A percentile compares a stretch with the other conserved stretches of the same genome.
Conservation (phyloP, 2,888 invertebrate species). For the Malthinus seriepunctatus region DNA sequence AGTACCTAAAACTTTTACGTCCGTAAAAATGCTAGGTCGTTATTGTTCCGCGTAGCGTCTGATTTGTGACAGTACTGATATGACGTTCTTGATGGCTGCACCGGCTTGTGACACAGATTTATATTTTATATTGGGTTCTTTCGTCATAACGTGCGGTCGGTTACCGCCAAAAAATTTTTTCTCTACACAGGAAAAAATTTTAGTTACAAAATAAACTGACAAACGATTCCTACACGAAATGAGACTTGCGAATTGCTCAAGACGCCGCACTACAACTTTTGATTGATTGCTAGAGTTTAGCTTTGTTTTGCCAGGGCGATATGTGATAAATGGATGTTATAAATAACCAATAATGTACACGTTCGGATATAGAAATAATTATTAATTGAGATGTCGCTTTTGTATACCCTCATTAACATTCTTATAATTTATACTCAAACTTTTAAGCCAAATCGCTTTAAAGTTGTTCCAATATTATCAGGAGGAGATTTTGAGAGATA, state of each 20-base stretch:
- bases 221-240: neutral
- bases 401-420: too few relatives aligned
- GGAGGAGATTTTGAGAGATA: too few relatives aligned
- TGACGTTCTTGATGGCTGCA: slow-evolving; percentile 13
- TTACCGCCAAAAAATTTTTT: neutral
- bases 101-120: slow-evolving; percentile 12
- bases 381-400: neutral
- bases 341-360: slow-evolving; percentile 17
- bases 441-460: too few relatives aligned
- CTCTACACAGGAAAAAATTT: neutral
- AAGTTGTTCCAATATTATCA: too few relatives aligned
- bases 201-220: neutral
- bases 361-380: slow-evolving; percentile 13
- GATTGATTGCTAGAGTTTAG: slow-evolving; percentile 21
- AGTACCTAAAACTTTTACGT: slow-evolving; percentile 5
- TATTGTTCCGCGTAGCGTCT: neutral
- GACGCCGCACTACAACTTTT: slow-evolving; percentile 19
- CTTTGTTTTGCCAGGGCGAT: slow-evolving; percentile 19
- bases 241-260: slow-evolving; percentile 10
- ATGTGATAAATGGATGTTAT: slow-evolving; percentile 20
- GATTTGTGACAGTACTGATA: slow-evolving; percentile 16
- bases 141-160: neutral
- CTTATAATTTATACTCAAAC: too few relatives aligned
- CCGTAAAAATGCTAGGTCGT: neutral
- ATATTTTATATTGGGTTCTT: slow-evolving; percentile 11